A percentile compares a stretch with the other conserved stretches of the same genome.
Evolutionary conservation across 2,888 invertebrate species (phyloP).

Genomic region (Baccha elongata): DNA sequence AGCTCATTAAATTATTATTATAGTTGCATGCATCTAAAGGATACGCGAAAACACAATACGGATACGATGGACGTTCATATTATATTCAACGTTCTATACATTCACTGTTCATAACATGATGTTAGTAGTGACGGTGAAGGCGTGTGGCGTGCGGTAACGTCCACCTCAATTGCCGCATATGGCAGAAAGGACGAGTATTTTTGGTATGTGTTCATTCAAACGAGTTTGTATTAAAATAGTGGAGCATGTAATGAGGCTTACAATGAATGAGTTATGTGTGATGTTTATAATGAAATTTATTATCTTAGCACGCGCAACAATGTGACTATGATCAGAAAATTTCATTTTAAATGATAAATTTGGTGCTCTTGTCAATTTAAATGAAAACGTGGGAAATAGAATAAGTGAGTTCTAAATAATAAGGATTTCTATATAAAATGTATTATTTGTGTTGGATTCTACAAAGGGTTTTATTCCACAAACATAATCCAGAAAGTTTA

Average conservation of each 20-base stretch:
- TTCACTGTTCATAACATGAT: not conserved
- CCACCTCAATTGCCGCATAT: conserved; percentile 7
- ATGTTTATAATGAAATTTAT: conserved; percentile 61
- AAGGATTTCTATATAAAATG: too few species aligned
- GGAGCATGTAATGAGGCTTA: conserved; percentile 20
- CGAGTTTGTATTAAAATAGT: not conserved
- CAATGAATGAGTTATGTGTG: conserved; percentile 21
- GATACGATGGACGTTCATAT: conserved; percentile 9
- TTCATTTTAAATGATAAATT: conserved; percentile 67
- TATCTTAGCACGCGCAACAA: conserved; percentile 57
- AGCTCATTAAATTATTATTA: conserved; percentile 73
- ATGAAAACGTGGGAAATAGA: not conserved
- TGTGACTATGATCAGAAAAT: conserved; percentile 68
- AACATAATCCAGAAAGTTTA: too few species aligned
- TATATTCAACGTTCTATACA: not conserved
- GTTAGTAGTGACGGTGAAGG: too few species aligned
- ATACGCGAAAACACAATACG: conserved; percentile 30
- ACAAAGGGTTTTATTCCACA: too few species aligned
- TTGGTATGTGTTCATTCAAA: not conserved
- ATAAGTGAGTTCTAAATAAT: not conserved
- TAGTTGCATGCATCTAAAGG: conserved; percentile 45
- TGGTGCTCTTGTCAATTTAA: conserved; percentile 31
- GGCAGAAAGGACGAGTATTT: not conserved
- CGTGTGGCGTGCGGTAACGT: not conserved
- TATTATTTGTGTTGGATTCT: too few species aligned